Percentiles rank a stretch among this genome's conserved stretches.
Evolutionary conservation across 2,888 invertebrate genomes (phyloP).

Genomic region (Liodrosophila aerea): DNA sequence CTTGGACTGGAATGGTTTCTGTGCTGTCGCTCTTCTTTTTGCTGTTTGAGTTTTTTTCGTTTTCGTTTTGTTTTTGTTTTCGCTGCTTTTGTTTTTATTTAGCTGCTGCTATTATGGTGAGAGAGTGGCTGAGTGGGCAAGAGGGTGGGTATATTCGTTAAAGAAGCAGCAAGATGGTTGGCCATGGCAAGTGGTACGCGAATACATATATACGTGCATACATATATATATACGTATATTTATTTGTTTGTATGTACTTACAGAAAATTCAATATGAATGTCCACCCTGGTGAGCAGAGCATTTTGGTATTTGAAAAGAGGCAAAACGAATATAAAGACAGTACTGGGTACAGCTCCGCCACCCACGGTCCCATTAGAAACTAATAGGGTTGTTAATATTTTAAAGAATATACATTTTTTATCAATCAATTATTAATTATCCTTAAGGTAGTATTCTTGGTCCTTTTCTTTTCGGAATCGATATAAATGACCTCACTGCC

Average conservation of each 20-base stretch:
- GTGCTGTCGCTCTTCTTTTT: no score
- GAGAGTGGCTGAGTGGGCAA: slow-evolving; percentile 8
- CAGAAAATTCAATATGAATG: not conserved
- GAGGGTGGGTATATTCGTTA: slow-evolving; percentile 31
- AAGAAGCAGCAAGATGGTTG: slow-evolving; percentile 70
- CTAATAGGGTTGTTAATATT: no score
- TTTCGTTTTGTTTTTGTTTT: not conserved
- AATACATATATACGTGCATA: slow-evolving; percentile 9
- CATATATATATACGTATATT: slow-evolving; percentile 20
- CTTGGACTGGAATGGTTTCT: slow-evolving; percentile 18
- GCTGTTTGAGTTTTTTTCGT: not conserved
- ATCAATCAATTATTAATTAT: no score
- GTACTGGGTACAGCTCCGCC: slow-evolving; percentile 15
- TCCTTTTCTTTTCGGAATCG: no score
- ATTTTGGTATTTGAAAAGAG: slow-evolving; percentile 22
- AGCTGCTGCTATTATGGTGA: slow-evolving; percentile 10
- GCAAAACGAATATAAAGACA: slow-evolving; percentile 22
- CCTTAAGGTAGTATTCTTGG: no score
- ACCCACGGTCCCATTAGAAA: not conserved
- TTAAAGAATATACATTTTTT: no score
- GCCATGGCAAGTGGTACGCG: slow-evolving; percentile 22
- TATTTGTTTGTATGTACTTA: slow-evolving; percentile 15
- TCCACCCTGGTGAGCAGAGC: slow-evolving; percentile 50
- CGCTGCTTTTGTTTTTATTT: slow-evolving; percentile 3
- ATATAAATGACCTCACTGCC: no score